A percentile compares a stretch with the other conserved stretches of the same genome.
phyloP scores from a whole-genome alignment of 2,797 vertebrate species.

The Thamnophis elegans region DNA sequence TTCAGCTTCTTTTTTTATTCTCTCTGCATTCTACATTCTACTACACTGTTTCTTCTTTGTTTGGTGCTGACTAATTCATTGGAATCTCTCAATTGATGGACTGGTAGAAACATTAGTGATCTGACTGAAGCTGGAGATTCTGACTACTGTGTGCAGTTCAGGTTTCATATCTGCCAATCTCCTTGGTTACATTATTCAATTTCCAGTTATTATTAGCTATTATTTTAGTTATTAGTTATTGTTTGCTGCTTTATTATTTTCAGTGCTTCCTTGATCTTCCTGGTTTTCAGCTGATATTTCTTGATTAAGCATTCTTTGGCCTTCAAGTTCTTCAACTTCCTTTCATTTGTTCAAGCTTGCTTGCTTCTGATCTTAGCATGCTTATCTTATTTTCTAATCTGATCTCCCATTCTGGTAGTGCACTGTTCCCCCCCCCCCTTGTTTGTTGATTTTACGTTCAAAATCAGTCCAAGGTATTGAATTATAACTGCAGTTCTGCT shows the following conservation, averaged over 20 bases:
- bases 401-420: not conserved
- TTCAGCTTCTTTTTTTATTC: not conserved
- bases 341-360: not conserved
- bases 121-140: not conserved
- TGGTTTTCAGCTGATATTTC: not conserved
- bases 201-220: not conserved
- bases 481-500: not conserved
- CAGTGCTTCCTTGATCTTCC: not conserved
- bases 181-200: not conserved
- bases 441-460: not conserved
- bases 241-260: not conserved
- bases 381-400: not conserved
- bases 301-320: not conserved
- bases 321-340: not conserved
- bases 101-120: not conserved
- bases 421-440: not conserved
- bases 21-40: not conserved
- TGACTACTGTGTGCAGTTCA: not conserved
- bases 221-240: not conserved
- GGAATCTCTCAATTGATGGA: not conserved
- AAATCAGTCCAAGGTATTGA: not conserved
- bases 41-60: not conserved
- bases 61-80: not conserved
- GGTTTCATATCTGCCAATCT: not conserved
- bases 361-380: not conserved